Evolutionary conservation across 2,113 vertebrate species (phyloP).

Genomic region (Pedetes capensis): DNA sequence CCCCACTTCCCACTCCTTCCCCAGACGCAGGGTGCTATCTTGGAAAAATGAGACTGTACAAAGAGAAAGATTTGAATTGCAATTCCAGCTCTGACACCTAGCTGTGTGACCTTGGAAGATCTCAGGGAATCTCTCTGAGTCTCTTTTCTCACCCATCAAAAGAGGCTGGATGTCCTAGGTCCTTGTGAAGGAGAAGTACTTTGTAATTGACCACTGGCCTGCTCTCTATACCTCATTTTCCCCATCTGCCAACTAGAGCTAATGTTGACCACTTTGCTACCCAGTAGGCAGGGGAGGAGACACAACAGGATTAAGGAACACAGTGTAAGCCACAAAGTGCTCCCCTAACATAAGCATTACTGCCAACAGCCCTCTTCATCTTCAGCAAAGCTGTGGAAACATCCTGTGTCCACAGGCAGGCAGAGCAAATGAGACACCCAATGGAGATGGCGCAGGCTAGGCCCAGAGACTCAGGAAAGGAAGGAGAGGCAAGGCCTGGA

Average conservation of each 20-base stretch:
- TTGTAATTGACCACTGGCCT: background rate
- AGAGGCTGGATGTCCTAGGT: background rate
- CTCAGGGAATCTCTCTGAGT: background rate
- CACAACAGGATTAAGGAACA: background rate
- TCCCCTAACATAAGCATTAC: background rate
- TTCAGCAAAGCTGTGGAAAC: background rate
- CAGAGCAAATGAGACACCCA: background rate
- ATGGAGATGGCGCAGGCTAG: background rate
- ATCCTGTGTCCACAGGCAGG: background rate
- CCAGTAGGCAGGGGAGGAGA: background rate
- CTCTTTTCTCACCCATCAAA: slow-evolving; percentile 31
- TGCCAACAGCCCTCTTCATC: background rate
- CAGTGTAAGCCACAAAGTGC: background rate
- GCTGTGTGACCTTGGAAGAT: slow-evolving; percentile 30
- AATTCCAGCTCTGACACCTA: background rate
- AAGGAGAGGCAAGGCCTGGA: background rate
- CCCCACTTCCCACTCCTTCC: background rate
- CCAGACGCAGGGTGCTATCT: background rate
- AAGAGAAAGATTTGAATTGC: background rate
- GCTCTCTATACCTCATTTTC: background rate
- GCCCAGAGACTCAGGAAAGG: background rate
- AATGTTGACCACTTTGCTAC: background rate
- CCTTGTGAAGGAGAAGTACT: background rate
- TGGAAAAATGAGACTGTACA: background rate
- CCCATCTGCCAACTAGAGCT: background rate